phyloP scores from a whole-genome alignment of 2,797 vertebrate genomes.

The Mycteria americana region DNA sequence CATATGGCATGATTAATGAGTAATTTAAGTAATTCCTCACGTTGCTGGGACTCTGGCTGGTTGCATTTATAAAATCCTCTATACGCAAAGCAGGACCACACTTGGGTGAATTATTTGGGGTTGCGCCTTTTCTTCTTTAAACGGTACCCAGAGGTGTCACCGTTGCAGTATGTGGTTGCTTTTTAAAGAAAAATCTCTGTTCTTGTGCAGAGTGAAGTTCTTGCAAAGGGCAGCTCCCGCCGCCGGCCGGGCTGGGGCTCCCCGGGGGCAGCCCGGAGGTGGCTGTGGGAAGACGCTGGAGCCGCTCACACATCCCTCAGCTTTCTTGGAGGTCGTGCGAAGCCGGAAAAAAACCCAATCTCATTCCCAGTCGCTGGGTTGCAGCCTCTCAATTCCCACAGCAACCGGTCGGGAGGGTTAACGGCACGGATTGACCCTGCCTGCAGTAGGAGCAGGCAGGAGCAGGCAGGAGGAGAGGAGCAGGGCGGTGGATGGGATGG shows the following conservation, averaged over 20 bases:
- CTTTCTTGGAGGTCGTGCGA: neutral
- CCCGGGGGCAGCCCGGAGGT: neutral
- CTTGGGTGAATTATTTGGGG: neutral
- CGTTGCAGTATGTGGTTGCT: neutral
- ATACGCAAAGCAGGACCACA: neutral
- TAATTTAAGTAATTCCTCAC: neutral
- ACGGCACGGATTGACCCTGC: neutral
- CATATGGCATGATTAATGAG: constrained; percentile 9
- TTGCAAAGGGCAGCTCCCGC: neutral
- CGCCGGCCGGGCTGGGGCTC: neutral
- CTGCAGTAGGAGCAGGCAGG: neutral
- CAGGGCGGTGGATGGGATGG: neutral
- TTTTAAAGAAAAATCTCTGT: neutral
- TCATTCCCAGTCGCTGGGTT: neutral
- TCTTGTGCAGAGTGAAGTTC: neutral
- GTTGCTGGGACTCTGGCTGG: neutral
- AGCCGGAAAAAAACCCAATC: neutral
- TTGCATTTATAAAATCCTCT: neutral
- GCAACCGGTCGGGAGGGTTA: neutral
- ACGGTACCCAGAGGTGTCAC: neutral
- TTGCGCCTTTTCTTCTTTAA: neutral
- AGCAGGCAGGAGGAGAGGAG: neutral
- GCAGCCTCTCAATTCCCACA: neutral
- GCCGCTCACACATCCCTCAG: neutral
- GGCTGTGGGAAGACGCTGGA: constrained; percentile 26